Conservation (phyloP, 2,888 invertebrate genomes). For the Eupithecia subumbrata region DNA sequence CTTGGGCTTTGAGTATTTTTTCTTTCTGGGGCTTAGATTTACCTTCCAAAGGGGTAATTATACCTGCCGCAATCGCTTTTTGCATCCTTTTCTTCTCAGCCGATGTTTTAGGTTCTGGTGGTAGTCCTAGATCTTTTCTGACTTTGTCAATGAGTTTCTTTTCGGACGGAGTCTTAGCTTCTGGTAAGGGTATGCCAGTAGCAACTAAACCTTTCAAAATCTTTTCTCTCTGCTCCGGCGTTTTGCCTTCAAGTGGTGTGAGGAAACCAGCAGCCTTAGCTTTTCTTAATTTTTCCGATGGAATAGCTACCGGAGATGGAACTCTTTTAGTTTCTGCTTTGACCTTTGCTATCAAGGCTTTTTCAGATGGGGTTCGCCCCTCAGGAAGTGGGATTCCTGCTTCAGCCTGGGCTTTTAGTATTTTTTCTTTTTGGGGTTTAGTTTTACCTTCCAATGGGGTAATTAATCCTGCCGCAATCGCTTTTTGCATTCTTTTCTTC, state of each 20-base stretch:
- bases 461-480: slow-evolving; percentile 38
- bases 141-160: slow-evolving; percentile 43
- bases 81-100: slow-evolving; percentile 45
- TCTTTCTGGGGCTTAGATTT: too few species aligned
- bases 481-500: slow-evolving; percentile 48
- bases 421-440: slow-evolving; percentile 45
- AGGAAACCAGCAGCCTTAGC: slow-evolving; percentile 49
- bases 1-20: too few species aligned
- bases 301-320: not conserved
- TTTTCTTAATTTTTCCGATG: slow-evolving; percentile 47
- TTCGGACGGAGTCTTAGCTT: slow-evolving; percentile 39
- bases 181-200: slow-evolving; percentile 41
- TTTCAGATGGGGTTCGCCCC: slow-evolving; percentile 55
- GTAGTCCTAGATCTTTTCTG: slow-evolving; percentile 46
- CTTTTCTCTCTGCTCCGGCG: slow-evolving; percentile 48
- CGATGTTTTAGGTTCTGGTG: slow-evolving; percentile 22
- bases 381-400: slow-evolving; percentile 50
- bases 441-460: slow-evolving; percentile 46
- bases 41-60: slow-evolving; percentile 32
- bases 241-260: slow-evolving; percentile 47
- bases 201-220: slow-evolving; percentile 44
- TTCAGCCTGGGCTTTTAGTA: slow-evolving; percentile 45
- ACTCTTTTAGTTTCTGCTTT: slow-evolving; percentile 14
- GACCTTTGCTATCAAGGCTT: slow-evolving; percentile 28
- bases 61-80: slow-evolving; percentile 39